These are phyloP conservation scores for Helicoverpa armigera DNA, from an alignment of 1,140 invertebrate genomes.

Conservation along the genomic window DNA sequence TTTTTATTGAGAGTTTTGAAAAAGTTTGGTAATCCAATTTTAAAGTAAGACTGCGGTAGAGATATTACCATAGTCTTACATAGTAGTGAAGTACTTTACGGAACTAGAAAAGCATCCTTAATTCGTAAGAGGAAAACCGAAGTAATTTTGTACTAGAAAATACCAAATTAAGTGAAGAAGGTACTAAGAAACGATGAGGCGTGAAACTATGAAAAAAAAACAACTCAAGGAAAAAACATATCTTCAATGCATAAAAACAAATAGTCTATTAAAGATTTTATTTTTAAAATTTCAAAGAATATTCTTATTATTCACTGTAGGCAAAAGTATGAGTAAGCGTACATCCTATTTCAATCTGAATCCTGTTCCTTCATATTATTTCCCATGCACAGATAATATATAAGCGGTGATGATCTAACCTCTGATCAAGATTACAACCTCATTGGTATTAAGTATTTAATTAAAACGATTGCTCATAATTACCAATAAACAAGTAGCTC, in stretches of 20 bases:
- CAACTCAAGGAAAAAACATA: background rate
- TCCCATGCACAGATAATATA: conserved; percentile 59
- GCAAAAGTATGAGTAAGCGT: conserved; percentile 59
- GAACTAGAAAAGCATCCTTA: background rate
- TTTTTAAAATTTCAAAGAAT: conserved; percentile 43
- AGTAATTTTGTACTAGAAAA: conserved; percentile 5
- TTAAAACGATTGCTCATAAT: conserved; percentile 55
- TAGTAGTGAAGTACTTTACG: too few relatives aligned
- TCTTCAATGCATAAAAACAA: background rate
- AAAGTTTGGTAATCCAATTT: too few relatives aligned
- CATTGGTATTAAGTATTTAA: conserved; percentile 57
- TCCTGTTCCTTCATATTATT: conserved; percentile 59
- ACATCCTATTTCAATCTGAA: conserved; percentile 59
- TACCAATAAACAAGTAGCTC: conserved; percentile 55
- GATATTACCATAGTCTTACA: too few relatives aligned
- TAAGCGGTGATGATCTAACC: conserved; percentile 64
- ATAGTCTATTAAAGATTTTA: conserved; percentile 27
- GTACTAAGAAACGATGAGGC: background rate
- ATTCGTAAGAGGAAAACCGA: background rate
- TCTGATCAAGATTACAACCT: conserved; percentile 52
- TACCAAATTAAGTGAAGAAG: background rate
- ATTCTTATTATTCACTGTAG: conserved; percentile 36
- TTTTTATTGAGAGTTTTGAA: too few relatives aligned
- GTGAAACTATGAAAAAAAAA: conserved; percentile 17
- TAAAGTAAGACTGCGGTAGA: too few relatives aligned